These are phyloP conservation scores for Aythya baeri DNA, from an alignment of 2,113 vertebrate genomes.

Conservation along the genomic window DNA sequence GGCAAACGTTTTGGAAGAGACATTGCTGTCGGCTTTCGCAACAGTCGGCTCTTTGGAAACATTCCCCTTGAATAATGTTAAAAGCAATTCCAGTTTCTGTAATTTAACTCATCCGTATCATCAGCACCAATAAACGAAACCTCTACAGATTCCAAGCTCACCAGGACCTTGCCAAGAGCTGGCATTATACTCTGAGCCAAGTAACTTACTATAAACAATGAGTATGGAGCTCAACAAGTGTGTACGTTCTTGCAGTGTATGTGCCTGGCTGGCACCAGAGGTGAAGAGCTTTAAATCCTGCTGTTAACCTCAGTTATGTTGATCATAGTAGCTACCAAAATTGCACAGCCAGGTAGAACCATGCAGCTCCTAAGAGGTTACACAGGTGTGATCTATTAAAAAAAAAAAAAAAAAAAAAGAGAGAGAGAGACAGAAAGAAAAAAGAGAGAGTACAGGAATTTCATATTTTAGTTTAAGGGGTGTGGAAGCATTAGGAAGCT, in stretches of 20 bases:
- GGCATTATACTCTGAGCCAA: constrained; percentile 21
- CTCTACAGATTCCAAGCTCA: constrained; percentile 28
- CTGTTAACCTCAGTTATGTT: background rate
- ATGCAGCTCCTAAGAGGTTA: background rate
- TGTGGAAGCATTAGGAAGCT: background rate
- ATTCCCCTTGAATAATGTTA: constrained; percentile 33
- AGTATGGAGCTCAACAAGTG: background rate
- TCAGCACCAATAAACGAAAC: constrained; percentile 39
- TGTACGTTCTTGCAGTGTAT: background rate
- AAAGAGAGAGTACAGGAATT: background rate
- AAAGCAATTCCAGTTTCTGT: constrained; percentile 51
- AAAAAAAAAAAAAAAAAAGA: background rate
- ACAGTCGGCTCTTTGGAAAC: constrained; percentile 13
- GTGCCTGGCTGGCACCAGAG: background rate
- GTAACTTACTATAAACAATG: background rate
- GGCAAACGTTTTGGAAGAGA: constrained; percentile 9
- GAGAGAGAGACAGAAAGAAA: background rate
- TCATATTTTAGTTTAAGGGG: background rate
- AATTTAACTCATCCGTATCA: constrained; percentile 57
- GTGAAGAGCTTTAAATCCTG: background rate
- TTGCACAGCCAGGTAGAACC: background rate
- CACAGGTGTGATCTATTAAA: background rate
- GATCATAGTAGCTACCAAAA: background rate
- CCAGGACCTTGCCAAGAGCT: constrained; percentile 33
- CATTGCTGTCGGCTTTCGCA: background rate